Conservation (phyloP, 2,113 vertebrate genomes). For the Galbula dea region DNA sequence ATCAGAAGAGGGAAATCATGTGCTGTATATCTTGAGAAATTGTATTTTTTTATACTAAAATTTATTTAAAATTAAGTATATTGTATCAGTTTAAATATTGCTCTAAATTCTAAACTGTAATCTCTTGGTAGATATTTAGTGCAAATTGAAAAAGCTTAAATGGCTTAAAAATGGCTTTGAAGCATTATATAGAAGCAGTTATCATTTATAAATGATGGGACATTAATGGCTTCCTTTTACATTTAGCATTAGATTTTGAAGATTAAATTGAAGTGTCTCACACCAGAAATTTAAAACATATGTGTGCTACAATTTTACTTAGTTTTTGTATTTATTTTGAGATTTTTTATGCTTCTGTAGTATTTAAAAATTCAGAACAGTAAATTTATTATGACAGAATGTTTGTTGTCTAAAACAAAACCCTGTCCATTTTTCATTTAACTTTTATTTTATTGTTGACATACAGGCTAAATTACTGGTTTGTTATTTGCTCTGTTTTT, state of each 20-base stretch:
- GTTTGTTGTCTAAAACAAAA: slow-evolving; percentile 12
- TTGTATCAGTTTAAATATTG: slow-evolving; percentile 67
- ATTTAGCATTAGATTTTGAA: slow-evolving; percentile 61
- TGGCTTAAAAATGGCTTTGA: slow-evolving; percentile 76
- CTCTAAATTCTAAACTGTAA: slow-evolving; percentile 70
- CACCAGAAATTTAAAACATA: slow-evolving; percentile 28
- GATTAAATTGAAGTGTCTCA: slow-evolving; percentile 43
- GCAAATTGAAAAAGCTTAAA: slow-evolving; percentile 76
- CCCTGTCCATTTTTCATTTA: neutral
- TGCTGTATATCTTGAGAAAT: slow-evolving; percentile 37
- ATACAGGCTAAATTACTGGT: slow-evolving; percentile 15
- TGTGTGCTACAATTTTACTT: neutral
- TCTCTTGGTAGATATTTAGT: slow-evolving; percentile 71
- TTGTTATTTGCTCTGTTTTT: slow-evolving; percentile 7
- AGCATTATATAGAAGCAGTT: slow-evolving; percentile 69
- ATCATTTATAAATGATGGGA: slow-evolving; percentile 69
- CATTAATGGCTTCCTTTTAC: slow-evolving; percentile 68
- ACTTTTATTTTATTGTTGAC: neutral
- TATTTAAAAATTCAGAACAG: slow-evolving; percentile 46
- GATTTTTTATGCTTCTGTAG: slow-evolving; percentile 15
- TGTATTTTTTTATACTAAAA: slow-evolving; percentile 52
- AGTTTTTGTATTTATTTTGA: slow-evolving; percentile 46
- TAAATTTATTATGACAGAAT: slow-evolving; percentile 7
- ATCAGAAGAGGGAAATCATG: slow-evolving; percentile 49
- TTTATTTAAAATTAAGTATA: slow-evolving; percentile 71